phyloP scores from a whole-genome alignment of 2,797 vertebrate genomes.

The Lophura swinhoii region DNA sequence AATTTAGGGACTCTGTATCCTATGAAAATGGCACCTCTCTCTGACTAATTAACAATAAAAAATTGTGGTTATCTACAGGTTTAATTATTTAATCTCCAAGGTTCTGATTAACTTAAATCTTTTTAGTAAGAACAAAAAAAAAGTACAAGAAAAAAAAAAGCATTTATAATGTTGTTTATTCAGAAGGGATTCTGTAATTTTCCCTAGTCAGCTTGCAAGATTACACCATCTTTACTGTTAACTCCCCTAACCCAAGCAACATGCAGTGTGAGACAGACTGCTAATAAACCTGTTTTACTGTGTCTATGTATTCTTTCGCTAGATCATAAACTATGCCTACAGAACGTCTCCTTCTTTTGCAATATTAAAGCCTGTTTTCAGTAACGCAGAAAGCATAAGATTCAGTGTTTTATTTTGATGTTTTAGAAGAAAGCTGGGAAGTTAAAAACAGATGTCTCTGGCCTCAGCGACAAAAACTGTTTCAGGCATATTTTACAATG shows the following conservation, averaged over 20 bases:
- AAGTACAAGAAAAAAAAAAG: background rate
- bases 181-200: slow-evolving; percentile 68
- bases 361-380: slow-evolving; percentile 9
- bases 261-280: slow-evolving; percentile 50
- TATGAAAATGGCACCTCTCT: slow-evolving; percentile 80
- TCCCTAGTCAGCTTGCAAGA: slow-evolving; percentile 59
- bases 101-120: slow-evolving; percentile 80
- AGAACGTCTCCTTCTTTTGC: background rate
- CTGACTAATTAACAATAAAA: slow-evolving; percentile 82
- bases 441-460: slow-evolving; percentile 10
- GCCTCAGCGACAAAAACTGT: background rate
- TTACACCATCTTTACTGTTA: slow-evolving; percentile 64
- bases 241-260: slow-evolving; percentile 60
- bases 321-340: background rate
- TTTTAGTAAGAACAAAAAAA: slow-evolving; percentile 58
- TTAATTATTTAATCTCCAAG: slow-evolving; percentile 81
- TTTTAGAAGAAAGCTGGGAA: slow-evolving; percentile 2
- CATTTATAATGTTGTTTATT: slow-evolving; percentile 56
- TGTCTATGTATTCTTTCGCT: slow-evolving; percentile 22
- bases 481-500: background rate
- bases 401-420: slow-evolving; percentile 1
- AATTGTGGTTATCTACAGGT: slow-evolving; percentile 73
- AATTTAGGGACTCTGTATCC: slow-evolving; percentile 81
- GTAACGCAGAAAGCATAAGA: background rate
- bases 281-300: slow-evolving; percentile 52